These are phyloP conservation scores for Sinhomidia bicolor DNA, from an alignment of 2,888 invertebrate genomes.

Conservation along the genomic window DNA sequence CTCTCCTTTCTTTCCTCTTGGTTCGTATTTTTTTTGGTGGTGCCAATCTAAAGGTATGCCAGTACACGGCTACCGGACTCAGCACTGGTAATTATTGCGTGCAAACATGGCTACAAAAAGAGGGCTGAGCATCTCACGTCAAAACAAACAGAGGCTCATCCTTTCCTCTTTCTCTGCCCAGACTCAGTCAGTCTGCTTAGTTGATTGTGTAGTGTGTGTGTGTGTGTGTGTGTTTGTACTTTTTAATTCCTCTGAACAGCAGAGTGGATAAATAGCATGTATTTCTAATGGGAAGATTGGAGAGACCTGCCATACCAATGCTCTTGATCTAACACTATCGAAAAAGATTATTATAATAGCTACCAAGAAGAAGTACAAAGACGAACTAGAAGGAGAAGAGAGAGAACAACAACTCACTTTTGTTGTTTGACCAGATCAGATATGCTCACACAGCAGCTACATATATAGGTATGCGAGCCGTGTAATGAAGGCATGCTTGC, in stretches of 20 bases:
- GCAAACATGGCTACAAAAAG: conserved; percentile 74
- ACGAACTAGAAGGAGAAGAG: background rate
- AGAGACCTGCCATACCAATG: background rate
- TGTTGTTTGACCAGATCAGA: conserved; percentile 34
- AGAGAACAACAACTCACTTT: background rate
- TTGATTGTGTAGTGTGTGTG: too few species aligned
- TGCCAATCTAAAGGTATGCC: conserved; percentile 52
- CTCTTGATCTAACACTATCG: conserved; percentile 20
- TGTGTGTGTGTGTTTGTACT: too few species aligned
- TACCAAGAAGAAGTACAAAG: too few species aligned
- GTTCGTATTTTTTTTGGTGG: background rate
- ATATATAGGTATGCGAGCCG: background rate
- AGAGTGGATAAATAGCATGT: background rate
- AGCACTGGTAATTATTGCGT: conserved; percentile 70
- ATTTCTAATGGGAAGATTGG: conserved; percentile 13
- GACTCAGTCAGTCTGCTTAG: background rate
- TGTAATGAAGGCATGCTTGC: background rate
- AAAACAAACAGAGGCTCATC: conserved; percentile 68
- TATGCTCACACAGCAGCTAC: background rate
- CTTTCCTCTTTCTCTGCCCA: conserved; percentile 39
- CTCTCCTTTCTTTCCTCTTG: background rate
- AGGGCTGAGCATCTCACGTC: conserved; percentile 74
- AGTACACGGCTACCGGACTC: conserved; percentile 54
- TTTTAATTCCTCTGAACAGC: conserved; percentile 36
- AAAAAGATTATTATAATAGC: conserved; percentile 13